Evolutionary conservation across 2,888 invertebrate genomes (phyloP), one percentile per base, ranked within the genome.

Genomic region (Lithophane leautieri): DNA sequence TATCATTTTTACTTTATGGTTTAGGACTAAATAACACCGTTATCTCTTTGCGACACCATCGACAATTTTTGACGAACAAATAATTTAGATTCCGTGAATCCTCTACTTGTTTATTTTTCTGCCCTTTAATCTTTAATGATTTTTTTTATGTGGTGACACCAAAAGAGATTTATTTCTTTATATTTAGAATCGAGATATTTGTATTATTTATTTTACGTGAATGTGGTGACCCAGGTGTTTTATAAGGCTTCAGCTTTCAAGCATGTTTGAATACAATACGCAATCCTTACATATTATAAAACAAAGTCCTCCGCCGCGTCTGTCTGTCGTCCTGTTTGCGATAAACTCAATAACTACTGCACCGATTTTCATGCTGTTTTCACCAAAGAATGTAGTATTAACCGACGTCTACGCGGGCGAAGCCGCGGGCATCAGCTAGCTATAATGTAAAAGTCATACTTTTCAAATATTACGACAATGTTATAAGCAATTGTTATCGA

Each of bases 51-150:
- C 71, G 54, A 74, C 84, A 81, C 84, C 78, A 86, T 85, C 83
- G 85, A 61, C 63, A 70, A 63, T 74, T 79, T 81, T 81, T 72
- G 71, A 69, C 73, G 81, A 60, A 73, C 67, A 79, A 84, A 86
- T 79, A 81, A 85, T 86, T 85, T 76, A 68, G 70, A 78, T 73
- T 73, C 58, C 61, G 22, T 28, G 71, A 74, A 62, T 72, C 61
- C 19, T 34, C 19, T 34, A 54, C 81, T 84, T 76, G 84, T 85
- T 86, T 85, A 85, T 86, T 81, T 84, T 84, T 84, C 84, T 79
- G 81, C 63, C 79, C 76, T 81, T 84, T 86, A 86, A 85, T 84
- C 81, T 86, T 47, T 81, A 70, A 85, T 71, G 74, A 86, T 83
- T 81, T 85, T 81, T 85, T 84, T 83, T 66, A 75, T 69, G 70